These are phyloP conservation scores for Limanda limanda DNA, from an alignment of 2,113 vertebrate genomes.

Conservation along the genomic window DNA sequence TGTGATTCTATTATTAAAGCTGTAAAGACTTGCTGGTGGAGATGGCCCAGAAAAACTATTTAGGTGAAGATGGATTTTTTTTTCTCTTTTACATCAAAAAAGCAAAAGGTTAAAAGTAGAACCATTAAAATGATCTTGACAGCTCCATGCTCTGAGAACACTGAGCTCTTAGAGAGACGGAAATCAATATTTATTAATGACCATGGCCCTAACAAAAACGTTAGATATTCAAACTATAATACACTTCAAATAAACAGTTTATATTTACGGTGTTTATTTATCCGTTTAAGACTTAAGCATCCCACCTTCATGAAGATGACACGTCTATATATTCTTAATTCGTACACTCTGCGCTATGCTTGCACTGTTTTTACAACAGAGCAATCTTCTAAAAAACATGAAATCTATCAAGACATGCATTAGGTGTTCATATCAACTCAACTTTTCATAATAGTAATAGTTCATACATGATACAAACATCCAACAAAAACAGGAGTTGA, in stretches of 20 bases:
- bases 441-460: too few species aligned
- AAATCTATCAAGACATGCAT: too few species aligned
- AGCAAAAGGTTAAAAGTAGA: slow-evolving; percentile 25
- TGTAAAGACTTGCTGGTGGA: slow-evolving; percentile 39
- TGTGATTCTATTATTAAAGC: slow-evolving; percentile 62
- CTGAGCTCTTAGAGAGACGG: slow-evolving; percentile 12
- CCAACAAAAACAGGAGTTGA: not conserved
- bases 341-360: too few species aligned
- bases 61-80: slow-evolving; percentile 42
- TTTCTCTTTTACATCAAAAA: slow-evolving; percentile 31
- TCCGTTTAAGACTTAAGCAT: too few species aligned
- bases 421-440: too few species aligned
- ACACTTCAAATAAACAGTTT: too few species aligned
- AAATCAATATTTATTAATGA: not conserved
- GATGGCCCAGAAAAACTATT: slow-evolving; percentile 63
- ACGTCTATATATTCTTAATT: too few species aligned
- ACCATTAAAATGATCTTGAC: slow-evolving; percentile 19
- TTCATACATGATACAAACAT: not conserved
- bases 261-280: too few species aligned
- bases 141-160: slow-evolving; percentile 29
- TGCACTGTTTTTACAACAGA: too few species aligned
- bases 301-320: too few species aligned
- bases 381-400: too few species aligned
- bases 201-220: not conserved
- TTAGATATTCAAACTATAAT: not conserved